phyloP scores from a whole-genome alignment of 1,140 invertebrate genomes.

The Rhopalosiphum padi region DNA sequence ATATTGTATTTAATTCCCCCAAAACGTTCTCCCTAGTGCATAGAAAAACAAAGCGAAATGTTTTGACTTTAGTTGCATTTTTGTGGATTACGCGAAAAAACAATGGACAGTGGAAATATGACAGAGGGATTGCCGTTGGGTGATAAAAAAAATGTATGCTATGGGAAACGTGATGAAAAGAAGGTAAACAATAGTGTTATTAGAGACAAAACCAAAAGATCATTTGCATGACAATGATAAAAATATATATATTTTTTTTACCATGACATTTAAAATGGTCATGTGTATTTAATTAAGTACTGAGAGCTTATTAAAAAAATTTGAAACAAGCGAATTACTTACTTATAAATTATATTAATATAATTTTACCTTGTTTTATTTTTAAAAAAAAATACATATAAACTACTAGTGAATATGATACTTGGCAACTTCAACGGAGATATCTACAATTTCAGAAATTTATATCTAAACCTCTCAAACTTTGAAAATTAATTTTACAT shows the following conservation, averaged over 20 bases:
- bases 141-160: neutral
- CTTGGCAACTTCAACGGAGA: neutral
- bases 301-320: neutral
- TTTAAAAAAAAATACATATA: neutral
- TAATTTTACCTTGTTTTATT: neutral
- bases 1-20: neutral
- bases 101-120: conserved; percentile 23
- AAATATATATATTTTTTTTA: neutral
- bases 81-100: conserved; percentile 24
- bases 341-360: conserved; percentile 4
- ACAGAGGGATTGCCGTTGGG: neutral
- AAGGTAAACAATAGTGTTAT: conserved; percentile 43
- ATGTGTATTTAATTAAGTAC: conserved; percentile 11
- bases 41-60: neutral
- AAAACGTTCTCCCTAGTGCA: neutral
- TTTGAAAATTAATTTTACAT: neutral
- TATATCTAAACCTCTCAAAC: neutral
- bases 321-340: neutral
- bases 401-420: neutral
- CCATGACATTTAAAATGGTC: neutral
- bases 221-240: conserved; percentile 43
- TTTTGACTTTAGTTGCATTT: conserved; percentile 3
- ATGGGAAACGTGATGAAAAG: conserved; percentile 11
- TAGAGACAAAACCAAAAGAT: conserved; percentile 26
- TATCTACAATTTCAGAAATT: neutral